Percentiles rank a stretch among this genome's conserved stretches.
Evolutionary conservation across 2,797 vertebrate genomes (phyloP).

Genomic region (Crypturellus tataupa): DNA sequence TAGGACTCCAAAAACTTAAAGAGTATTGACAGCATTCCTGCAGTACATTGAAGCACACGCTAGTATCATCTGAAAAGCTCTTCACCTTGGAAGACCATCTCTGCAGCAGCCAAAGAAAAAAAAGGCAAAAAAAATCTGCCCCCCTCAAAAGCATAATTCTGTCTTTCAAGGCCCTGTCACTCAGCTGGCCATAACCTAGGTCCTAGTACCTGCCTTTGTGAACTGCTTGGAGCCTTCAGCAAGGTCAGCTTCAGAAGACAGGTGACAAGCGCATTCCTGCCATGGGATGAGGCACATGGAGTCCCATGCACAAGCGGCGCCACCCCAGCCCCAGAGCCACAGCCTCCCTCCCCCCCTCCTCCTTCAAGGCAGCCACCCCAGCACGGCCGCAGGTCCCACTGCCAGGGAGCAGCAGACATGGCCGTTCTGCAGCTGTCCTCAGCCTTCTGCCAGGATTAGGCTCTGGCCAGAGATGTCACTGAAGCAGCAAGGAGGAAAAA

Average conservation of each 20-base stretch:
- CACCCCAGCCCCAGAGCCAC: background rate
- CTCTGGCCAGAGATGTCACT: background rate
- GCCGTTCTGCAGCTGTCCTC: background rate
- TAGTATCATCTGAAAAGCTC: background rate
- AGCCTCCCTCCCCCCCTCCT: background rate
- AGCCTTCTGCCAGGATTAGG: background rate
- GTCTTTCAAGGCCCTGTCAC: background rate
- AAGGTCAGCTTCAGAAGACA: background rate
- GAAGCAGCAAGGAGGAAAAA: background rate
- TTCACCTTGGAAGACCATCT: background rate
- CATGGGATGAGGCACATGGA: rapidly evolving
- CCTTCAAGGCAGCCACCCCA: background rate
- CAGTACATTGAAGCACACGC: background rate
- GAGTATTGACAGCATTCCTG: background rate
- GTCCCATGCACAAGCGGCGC: background rate
- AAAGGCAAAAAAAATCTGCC: background rate
- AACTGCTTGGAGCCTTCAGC: background rate
- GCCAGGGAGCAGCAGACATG: no score
- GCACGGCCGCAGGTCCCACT: background rate
- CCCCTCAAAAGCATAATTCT: rapidly evolving
- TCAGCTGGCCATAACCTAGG: background rate
- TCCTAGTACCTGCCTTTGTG: background rate
- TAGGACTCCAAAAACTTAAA: background rate
- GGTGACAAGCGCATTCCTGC: background rate
- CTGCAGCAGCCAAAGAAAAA: background rate